Percentiles rank a stretch among this genome's conserved stretches.
Conservation (phyloP, 2,797 vertebrate genomes). For the Enoplosus armatus region DNA sequence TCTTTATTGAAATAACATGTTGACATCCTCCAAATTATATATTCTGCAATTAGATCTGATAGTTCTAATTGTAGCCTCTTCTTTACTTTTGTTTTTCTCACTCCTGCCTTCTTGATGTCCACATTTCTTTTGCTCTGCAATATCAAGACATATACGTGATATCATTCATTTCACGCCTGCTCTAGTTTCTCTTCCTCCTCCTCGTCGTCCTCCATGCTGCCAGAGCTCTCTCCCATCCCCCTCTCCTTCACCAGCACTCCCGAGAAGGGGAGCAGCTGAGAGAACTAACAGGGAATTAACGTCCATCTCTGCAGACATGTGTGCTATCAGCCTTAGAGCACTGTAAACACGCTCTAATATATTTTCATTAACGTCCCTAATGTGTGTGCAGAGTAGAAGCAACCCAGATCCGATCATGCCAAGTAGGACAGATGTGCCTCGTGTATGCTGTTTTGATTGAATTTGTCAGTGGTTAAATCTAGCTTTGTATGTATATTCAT, state of each 20-base stretch:
- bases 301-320: constrained; percentile 65
- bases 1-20: not conserved
- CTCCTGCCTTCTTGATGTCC: not conserved
- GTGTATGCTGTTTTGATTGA: not conserved
- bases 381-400: constrained; percentile 35
- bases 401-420: constrained; percentile 3
- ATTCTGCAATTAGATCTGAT: not conserved
- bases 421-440: not conserved
- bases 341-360: constrained; percentile 71
- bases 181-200: constrained; percentile 33
- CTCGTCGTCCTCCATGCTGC: constrained; percentile 38
- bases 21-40: not conserved
- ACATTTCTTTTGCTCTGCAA: constrained; percentile 3
- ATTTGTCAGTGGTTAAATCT: constrained; percentile 21
- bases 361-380: constrained; percentile 60
- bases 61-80: not conserved
- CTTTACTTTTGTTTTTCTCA: not conserved
- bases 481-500: not conserved
- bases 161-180: constrained; percentile 5
- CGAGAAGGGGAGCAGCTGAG: constrained; percentile 79
- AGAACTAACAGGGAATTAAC: constrained; percentile 76
- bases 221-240: constrained; percentile 60
- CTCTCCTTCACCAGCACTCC: constrained; percentile 49
- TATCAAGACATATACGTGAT: not conserved
- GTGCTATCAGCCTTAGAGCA: constrained; percentile 39